Conservation (phyloP, 1,140 invertebrate genomes). For the Polyergus mexicanus region DNA sequence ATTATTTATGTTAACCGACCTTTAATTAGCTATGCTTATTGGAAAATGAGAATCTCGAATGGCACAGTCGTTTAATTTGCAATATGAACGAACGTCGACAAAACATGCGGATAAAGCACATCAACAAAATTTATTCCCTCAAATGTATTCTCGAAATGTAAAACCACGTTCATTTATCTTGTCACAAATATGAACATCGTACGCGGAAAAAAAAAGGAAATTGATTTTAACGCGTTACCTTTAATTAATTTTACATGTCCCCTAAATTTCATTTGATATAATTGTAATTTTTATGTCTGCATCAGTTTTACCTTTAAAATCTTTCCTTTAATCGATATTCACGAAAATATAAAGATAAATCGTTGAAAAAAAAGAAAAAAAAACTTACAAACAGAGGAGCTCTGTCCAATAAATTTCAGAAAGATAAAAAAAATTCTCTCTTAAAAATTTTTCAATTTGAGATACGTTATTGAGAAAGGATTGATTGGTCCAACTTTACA, state of each 20-base stretch:
- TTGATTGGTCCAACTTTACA: not conserved
- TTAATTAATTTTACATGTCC: not conserved
- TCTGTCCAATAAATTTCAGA: not conserved
- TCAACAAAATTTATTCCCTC: slow-evolving; percentile 13
- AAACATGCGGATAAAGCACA: not conserved
- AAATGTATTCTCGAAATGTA: not conserved
- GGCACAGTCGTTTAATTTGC: slow-evolving; percentile 21
- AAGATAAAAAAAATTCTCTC: not conserved
- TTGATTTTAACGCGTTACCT: not conserved
- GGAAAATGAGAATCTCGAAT: slow-evolving; percentile 20
- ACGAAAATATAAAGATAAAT: not conserved
- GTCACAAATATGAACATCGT: not conserved
- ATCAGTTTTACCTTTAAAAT: not conserved
- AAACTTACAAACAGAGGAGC: not conserved
- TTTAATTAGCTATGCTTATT: slow-evolving; percentile 39
- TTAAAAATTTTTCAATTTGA: not conserved
- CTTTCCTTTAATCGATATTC: not conserved
- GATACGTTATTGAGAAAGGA: not conserved
- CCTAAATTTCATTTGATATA: not conserved
- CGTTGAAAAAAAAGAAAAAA: too few species aligned
- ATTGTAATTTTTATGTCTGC: not conserved
- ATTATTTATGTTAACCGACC: slow-evolving; percentile 3
- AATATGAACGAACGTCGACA: not conserved
- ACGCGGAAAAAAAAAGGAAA: not conserved
- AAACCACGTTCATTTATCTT: slow-evolving; percentile 5